These are phyloP conservation scores for Pithys albifrons DNA, from an alignment of 2,113 vertebrate species.

Conservation along the genomic window DNA sequence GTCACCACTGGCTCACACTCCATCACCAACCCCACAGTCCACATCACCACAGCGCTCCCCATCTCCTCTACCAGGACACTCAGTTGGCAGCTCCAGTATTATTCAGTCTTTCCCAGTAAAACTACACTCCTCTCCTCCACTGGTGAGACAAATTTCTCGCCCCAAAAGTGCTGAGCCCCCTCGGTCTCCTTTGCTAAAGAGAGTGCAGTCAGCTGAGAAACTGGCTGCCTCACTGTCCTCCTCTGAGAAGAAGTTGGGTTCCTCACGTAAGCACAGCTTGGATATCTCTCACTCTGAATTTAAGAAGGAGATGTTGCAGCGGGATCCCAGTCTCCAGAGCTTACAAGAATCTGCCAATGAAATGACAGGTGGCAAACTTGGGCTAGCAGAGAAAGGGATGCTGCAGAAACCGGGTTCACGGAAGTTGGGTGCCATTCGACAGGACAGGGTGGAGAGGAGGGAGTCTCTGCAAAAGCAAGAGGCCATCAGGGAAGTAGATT, in stretches of 20 bases:
- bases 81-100: conserved; percentile 71
- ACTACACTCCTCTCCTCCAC: conserved; percentile 90
- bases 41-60: conserved; percentile 93
- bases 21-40: conserved; percentile 90
- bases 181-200: conserved; percentile 93
- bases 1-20: conserved; percentile 93
- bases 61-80: conserved; percentile 85
- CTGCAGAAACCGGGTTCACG: conserved; percentile 84
- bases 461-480: conserved; percentile 96
- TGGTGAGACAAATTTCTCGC: conserved; percentile 89
- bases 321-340: conserved; percentile 86
- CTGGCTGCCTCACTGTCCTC: conserved; percentile 81
- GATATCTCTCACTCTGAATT: conserved; percentile 90
- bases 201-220: conserved; percentile 94
- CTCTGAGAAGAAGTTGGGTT: conserved; percentile 81
- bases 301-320: conserved; percentile 91
- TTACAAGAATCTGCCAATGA: conserved; percentile 83
- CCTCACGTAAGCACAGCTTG: conserved; percentile 88
- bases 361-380: conserved; percentile 73
- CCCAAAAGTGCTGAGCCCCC: conserved; percentile 93
- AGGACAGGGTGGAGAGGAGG: conserved; percentile 90
- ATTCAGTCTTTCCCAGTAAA: conserved; percentile 88
- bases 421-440: conserved; percentile 89
- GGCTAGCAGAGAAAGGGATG: conserved; percentile 83
- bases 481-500: conserved; percentile 95